Evolutionary conservation across 2,113 vertebrate genomes (phyloP).

Genomic region (Thomomys bottae): DNA sequence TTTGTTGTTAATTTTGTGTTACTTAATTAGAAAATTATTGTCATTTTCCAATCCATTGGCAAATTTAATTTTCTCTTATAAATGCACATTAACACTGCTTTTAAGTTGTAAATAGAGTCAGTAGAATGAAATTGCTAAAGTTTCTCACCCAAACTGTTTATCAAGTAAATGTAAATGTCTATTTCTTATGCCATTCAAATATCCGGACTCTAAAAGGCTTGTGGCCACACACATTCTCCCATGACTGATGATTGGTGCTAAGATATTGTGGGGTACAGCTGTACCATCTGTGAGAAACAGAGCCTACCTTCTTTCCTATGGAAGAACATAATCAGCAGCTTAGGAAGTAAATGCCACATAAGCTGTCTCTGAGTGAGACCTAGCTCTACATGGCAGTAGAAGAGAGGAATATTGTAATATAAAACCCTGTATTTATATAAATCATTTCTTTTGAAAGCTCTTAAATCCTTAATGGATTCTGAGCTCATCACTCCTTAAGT

Average conservation of each 20-base stretch:
- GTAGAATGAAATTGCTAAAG: constrained; percentile 56
- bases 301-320: constrained; percentile 17
- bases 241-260: constrained; percentile 19
- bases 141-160: constrained; percentile 43
- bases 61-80: constrained; percentile 62
- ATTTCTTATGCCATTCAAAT: constrained; percentile 46
- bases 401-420: constrained; percentile 57
- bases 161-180: constrained; percentile 26
- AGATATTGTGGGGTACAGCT: background rate
- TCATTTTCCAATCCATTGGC: constrained; percentile 71
- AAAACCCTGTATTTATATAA: constrained; percentile 73
- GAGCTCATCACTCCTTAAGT: constrained; percentile 65
- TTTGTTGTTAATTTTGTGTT: constrained; percentile 66
- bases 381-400: constrained; percentile 39
- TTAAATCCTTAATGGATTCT: constrained; percentile 74
- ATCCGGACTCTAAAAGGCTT: constrained; percentile 17
- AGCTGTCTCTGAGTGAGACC: constrained; percentile 59
- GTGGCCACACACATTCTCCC: background rate
- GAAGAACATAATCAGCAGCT: constrained; percentile 68
- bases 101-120: constrained; percentile 58
- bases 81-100: constrained; percentile 67
- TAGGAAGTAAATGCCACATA: constrained; percentile 61
- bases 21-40: constrained; percentile 75
- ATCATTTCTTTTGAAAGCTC: constrained; percentile 72
- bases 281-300: constrained; percentile 46